Evolutionary conservation across 2,888 invertebrate species (phyloP), one percentile per base, ranked within the genome.

Genomic region (Fissipunctia ypsillon): DNA sequence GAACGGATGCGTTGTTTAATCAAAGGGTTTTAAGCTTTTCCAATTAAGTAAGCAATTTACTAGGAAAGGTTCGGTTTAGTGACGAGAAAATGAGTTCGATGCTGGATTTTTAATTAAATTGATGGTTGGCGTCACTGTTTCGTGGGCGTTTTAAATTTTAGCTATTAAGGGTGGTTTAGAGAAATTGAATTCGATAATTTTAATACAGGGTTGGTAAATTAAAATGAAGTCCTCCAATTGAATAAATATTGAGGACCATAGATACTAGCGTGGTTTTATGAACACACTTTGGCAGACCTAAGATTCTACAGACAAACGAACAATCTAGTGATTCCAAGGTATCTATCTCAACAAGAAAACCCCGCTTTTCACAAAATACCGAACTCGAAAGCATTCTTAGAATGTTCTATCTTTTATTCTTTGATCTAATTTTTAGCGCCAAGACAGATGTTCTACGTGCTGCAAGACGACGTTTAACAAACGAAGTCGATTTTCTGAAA

Each of bases 21-120:
- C 72, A 80, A 76, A 82, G 56, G 70, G 74, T 69, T 78, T 86
- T 80, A 78, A 78, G 78, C 61, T 69, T 79, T 78, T 84, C 83
- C 72, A 73, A 83, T 84, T 86, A 86, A 73, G 73, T 82, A 60
- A 84, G 76, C 77, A 86, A 82, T 76, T 80, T 63, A 73, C 63
- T 48, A 43, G 41, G 64, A 81, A 71, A 61, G 73, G 74, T 74
- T 78, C 38, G 71, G 72, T 73, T 84, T 71, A 80, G 76, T 71
- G 66, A 69, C 60, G 70, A 63, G 84, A 84, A 75, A 84, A 81
- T 80, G 70, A 76, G 76, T 72, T 63, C 41, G 52, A 69, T 56
- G 54, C 35, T 68, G 35, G 73, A 63, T 60, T 73, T 78, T 79
- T 52, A 70, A 68, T 70, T 70, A 70, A 74, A 75, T 79, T 60